Percentiles rank a stretch among this genome's conserved stretches.
These are phyloP conservation scores for Sphaeramia orbicularis DNA, from an alignment of 2,797 vertebrate genomes.

Conservation along the genomic window DNA sequence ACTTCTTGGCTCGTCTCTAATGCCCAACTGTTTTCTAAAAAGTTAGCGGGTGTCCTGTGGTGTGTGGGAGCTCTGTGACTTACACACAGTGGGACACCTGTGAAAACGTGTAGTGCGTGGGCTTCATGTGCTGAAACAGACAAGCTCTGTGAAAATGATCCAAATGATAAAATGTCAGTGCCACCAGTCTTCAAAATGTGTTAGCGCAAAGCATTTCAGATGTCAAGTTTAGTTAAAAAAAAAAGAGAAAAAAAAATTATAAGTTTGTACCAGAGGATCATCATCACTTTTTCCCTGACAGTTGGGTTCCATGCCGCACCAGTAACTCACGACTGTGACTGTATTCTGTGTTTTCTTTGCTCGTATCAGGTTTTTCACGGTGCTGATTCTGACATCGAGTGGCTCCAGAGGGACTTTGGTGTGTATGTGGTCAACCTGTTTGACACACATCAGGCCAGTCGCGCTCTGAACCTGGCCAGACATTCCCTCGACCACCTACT, in stretches of 20 bases:
- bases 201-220: background rate
- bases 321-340: background rate
- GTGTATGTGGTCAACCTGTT: conserved; percentile 96
- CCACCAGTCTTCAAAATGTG: background rate
- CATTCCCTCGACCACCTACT: conserved; percentile 95
- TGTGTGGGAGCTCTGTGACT: conserved; percentile 62
- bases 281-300: too few relatives aligned
- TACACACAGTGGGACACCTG: conserved; percentile 58
- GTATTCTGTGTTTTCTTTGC: background rate
- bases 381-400: conserved; percentile 95
- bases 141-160: conserved; percentile 40
- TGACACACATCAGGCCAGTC: conserved; percentile 95
- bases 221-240: background rate
- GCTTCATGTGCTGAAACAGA: conserved; percentile 32
- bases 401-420: conserved; percentile 97
- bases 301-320: too few relatives aligned
- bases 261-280: background rate
- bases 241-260: too few relatives aligned
- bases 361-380: conserved; percentile 93
- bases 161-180: conserved; percentile 29
- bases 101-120: conserved; percentile 50
- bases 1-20: conserved; percentile 18
- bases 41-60: conserved; percentile 32
- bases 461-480: conserved; percentile 91
- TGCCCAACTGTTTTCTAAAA: conserved; percentile 28